Percentiles rank a stretch among this genome's conserved stretches.
phyloP scores from a whole-genome alignment of 2,888 invertebrate genomes.

The Drosophila nigricruria region DNA sequence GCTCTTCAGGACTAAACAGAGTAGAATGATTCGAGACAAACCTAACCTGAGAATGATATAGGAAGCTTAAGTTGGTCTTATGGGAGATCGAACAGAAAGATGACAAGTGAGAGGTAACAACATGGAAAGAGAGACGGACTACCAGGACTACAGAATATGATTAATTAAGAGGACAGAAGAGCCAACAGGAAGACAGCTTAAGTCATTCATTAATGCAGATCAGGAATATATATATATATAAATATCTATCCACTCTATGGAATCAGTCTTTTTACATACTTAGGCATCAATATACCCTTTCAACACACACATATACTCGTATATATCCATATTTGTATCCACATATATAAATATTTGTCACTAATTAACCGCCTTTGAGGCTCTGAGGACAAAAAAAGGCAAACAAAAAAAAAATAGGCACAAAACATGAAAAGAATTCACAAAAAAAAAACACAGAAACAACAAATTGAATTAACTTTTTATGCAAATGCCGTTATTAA shows the following conservation, averaged over 20 bases:
- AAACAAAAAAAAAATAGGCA: neutral
- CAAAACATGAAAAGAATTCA: conserved; percentile 7
- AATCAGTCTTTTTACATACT: too few species aligned
- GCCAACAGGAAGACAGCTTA: neutral
- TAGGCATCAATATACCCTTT: neutral
- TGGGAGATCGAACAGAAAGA: too few species aligned
- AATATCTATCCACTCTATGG: neutral
- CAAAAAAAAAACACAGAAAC: neutral
- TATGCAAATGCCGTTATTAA: conserved; percentile 44
- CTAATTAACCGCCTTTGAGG: conserved; percentile 3
- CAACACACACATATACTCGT: neutral
- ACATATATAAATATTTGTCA: neutral
- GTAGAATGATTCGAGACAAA: too few species aligned
- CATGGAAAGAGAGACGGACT: neutral
- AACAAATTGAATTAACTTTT: conserved; percentile 6
- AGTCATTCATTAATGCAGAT: neutral
- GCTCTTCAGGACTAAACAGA: too few species aligned
- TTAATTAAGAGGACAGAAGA: neutral
- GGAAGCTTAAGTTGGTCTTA: too few species aligned
- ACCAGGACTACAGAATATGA: neutral
- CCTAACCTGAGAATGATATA: too few species aligned
- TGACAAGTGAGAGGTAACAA: too few species aligned
- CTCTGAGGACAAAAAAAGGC: conserved; percentile 1
- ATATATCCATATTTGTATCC: neutral
- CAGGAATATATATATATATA: neutral